phyloP scores from a whole-genome alignment of 2,113 vertebrate species.

The Leiothrix lutea region DNA sequence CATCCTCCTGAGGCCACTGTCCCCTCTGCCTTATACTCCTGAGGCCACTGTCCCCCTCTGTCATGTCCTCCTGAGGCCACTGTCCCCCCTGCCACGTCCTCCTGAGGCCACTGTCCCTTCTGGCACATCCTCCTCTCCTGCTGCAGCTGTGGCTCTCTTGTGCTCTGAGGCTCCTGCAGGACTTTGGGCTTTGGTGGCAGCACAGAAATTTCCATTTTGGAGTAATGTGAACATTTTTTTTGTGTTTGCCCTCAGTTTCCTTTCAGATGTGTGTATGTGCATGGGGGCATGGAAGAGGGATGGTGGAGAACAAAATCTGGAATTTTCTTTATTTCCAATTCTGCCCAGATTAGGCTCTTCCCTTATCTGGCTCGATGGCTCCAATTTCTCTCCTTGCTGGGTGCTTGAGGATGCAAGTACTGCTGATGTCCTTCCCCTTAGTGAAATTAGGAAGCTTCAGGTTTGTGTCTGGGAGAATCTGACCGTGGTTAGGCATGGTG shows the following conservation, averaged over 20 bases:
- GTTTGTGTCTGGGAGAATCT: neutral
- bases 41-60: too few relatives aligned
- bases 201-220: neutral
- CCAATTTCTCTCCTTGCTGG: neutral
- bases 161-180: neutral
- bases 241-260: neutral
- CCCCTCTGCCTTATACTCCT: too few relatives aligned
- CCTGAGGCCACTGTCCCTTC: too few relatives aligned
- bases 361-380: neutral
- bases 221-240: neutral
- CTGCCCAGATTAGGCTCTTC: neutral
- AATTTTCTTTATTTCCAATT: neutral
- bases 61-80: neutral
- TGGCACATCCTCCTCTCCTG: neutral
- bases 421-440: neutral
- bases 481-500: neutral
- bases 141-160: neutral
- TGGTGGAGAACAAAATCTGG: neutral
- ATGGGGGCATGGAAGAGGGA: neutral
- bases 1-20: neutral
- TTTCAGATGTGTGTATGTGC: neutral
- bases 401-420: neutral
- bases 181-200: neutral
- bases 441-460: neutral
- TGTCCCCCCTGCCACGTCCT: neutral